phyloP scores from a whole-genome alignment of 2,113 vertebrate genomes.

The Tachysurus fulvidraco region DNA sequence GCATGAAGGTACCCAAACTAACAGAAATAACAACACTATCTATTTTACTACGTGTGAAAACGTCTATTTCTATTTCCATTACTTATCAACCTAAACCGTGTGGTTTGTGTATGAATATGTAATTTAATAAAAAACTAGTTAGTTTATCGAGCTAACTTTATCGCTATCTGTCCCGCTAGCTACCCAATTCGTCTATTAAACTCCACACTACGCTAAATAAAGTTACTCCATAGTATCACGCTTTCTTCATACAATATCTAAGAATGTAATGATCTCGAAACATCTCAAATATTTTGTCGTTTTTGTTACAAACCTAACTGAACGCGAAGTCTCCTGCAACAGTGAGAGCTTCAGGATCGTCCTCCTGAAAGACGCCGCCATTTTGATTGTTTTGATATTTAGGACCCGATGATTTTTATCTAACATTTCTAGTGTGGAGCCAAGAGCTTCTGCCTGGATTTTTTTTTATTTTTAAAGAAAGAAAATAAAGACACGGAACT shows the following conservation, averaged over 20 bases:
- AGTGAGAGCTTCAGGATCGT: constrained; percentile 58
- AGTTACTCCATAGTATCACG: neutral
- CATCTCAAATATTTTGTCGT: neutral
- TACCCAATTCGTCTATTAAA: neutral
- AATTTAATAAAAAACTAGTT: neutral
- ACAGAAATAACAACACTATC: neutral
- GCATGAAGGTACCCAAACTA: neutral
- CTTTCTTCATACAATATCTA: neutral
- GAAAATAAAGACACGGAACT: neutral
- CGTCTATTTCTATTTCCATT: neutral
- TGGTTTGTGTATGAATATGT: neutral
- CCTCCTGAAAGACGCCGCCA: constrained; percentile 71
- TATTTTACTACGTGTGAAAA: neutral
- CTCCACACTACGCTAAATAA: neutral
- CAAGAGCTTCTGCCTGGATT: neutral
- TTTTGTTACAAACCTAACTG: constrained; percentile 57
- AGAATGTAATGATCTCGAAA: neutral
- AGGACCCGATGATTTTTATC: constrained; percentile 52
- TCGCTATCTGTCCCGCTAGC: neutral
- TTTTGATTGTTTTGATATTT: constrained; percentile 72
- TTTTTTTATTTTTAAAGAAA: neutral
- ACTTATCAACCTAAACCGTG: neutral
- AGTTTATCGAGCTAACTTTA: neutral
- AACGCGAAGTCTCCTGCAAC: constrained; percentile 40
- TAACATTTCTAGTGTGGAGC: neutral